Evolutionary conservation across 2,888 invertebrate genomes (phyloP).

Genomic region (Andrena trimmerana): DNA sequence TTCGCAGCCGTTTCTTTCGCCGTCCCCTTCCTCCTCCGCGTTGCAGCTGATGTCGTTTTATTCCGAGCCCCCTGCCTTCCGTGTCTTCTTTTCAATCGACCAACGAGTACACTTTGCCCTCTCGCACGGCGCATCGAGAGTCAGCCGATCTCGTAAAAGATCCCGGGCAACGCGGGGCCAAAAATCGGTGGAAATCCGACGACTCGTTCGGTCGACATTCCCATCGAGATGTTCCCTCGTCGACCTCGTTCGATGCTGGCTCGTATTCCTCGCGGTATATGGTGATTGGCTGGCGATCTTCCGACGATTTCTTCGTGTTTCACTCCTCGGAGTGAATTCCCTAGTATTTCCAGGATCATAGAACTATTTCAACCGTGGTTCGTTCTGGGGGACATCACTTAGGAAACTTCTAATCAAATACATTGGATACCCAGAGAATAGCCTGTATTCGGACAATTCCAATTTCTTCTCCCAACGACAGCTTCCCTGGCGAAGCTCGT

Average conservation of each 20-base stretch:
- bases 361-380: no score
- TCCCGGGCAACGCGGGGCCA: conserved; percentile 34
- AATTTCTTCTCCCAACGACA: no score
- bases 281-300: conserved; percentile 6
- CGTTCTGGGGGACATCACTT: no score
- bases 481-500: not conserved
- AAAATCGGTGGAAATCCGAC: conserved; percentile 45
- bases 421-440: no score
- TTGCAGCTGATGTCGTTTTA: not conserved
- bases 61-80: not conserved
- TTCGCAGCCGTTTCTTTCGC: conserved; percentile 42
- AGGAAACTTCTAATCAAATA: no score
- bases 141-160: conserved; percentile 52
- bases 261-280: conserved; percentile 2
- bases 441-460: no score
- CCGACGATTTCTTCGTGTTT: not conserved
- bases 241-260: not conserved
- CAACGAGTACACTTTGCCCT: conserved; percentile 38
- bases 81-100: conserved; percentile 29
- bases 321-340: not conserved
- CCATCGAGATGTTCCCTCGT: not conserved
- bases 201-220: not conserved
- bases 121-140: conserved; percentile 28
- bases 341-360: no score
- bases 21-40: not conserved